Evolutionary conservation across 2,797 vertebrate genomes (phyloP).

Genomic region (Discoglossus pictus): DNA sequence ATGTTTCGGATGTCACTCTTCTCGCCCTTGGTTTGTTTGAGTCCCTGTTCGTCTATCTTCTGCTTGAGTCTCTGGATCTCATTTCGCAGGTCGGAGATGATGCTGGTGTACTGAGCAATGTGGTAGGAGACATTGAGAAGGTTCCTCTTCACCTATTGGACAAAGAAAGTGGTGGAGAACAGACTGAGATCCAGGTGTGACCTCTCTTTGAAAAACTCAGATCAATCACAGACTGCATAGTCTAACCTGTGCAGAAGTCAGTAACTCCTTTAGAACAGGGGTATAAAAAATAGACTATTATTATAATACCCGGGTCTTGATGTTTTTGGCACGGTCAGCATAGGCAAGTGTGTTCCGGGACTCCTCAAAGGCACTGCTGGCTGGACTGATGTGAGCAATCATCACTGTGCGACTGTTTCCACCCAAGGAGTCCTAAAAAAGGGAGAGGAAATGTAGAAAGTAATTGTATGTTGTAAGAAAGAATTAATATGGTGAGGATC

Average conservation of each 20-base stretch:
- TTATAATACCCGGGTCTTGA: constrained; percentile 80
- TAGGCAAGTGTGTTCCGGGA: constrained; percentile 89
- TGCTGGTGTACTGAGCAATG: constrained; percentile 87
- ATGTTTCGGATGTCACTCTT: constrained; percentile 72
- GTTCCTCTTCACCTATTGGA: constrained; percentile 83
- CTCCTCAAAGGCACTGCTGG: constrained; percentile 87
- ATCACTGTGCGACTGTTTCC: constrained; percentile 91
- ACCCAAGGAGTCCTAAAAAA: constrained; percentile 82
- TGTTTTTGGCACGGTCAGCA: constrained; percentile 89
- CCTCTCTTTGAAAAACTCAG: too few relatives aligned
- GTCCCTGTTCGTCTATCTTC: constrained; percentile 75
- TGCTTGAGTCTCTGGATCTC: constrained; percentile 84
- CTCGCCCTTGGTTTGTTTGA: constrained; percentile 65
- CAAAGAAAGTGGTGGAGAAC: too few relatives aligned
- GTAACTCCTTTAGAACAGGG: too few relatives aligned
- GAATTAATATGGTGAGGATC: too few relatives aligned
- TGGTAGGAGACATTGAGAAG: constrained; percentile 83
- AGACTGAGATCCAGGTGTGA: neutral
- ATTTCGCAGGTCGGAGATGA: constrained; percentile 79
- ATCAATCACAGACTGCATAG: too few relatives aligned
- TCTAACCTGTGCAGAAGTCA: too few relatives aligned
- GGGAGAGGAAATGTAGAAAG: neutral
- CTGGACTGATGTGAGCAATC: constrained; percentile 94
- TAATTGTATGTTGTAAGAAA: too few relatives aligned
- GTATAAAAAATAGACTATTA: neutral